These are phyloP conservation scores for Parnassius smintheus DNA, from an alignment of 2,888 invertebrate species.

Conservation along the genomic window DNA sequence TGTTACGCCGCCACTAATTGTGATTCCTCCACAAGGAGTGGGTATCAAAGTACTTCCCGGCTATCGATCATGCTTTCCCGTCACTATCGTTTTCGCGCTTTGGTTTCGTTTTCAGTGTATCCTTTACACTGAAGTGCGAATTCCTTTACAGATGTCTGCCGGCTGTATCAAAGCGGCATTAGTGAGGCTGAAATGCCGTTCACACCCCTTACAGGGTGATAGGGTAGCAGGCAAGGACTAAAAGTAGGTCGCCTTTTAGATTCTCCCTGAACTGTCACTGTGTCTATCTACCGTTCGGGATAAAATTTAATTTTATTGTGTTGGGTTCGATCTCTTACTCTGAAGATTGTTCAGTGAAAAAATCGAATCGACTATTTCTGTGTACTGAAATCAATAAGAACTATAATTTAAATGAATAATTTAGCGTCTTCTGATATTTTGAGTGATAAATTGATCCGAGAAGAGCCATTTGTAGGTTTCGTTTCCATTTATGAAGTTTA, in stretches of 20 bases:
- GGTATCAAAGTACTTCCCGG: constrained; percentile 45
- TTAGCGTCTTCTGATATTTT: no score
- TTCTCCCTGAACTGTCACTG: constrained; percentile 52
- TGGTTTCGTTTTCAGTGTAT: constrained; percentile 46
- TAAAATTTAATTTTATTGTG: constrained; percentile 75
- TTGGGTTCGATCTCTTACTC: constrained; percentile 62
- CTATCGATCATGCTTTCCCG: constrained; percentile 52
- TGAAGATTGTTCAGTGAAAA: constrained; percentile 40
- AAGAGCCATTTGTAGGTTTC: no score
- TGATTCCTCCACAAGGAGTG: constrained; percentile 51
- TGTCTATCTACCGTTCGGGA: constrained; percentile 51
- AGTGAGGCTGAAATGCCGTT: constrained; percentile 37
- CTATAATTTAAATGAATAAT: no score
- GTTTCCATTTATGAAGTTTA: no score
- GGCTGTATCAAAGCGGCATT: constrained; percentile 41
- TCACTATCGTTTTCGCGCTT: constrained; percentile 38
- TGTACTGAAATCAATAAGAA: not conserved
- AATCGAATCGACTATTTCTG: not conserved
- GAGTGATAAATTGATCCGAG: no score
- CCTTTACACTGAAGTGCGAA: constrained; percentile 58
- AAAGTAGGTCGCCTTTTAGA: constrained; percentile 64
- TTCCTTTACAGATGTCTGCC: constrained; percentile 42
- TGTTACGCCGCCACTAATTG: constrained; percentile 67
- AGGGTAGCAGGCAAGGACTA: constrained; percentile 45
- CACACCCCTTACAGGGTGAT: constrained; percentile 30